Base-by-base conservation (phyloP, 2,797 vertebrate species). In the Danio albolineatus region DNA sequence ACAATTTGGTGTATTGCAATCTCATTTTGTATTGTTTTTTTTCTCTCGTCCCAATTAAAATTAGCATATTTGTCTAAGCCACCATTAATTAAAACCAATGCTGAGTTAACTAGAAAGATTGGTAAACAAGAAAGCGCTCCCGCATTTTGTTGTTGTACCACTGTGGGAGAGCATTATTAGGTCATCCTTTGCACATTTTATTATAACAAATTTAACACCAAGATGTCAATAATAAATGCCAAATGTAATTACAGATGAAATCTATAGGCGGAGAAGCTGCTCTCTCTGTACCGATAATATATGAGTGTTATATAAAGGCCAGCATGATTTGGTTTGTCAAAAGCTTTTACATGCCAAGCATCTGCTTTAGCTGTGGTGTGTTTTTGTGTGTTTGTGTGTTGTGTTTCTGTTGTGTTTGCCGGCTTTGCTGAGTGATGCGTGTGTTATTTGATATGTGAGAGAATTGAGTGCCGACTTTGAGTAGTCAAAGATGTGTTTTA, bases 321-420 rank as follows among this genome's bases (percentile, higher is more conserved):
- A 91, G 88, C 89, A 89, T 88, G 84, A 89, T 82, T 80, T 87
- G 86, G 88, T 80, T 78, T 86, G 65, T 80, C 82, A 71, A 82
- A 87, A 51, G 49, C 44, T 70, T 77, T 62, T 46, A 77, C 41
- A 77, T 48, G 41, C 48, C 43, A 17, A 71, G 67, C 36, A 6
- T 64, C 54, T 88, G 91, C 90, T 90, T 91, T 28, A 90, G 87
- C 87, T 86, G 79, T 90, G 87, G 75, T 82, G 78, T 77, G 21
- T 79, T 59, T 69, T 44, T 76, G 56, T 67, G 48, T 67, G 62
- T 69, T 43, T 60, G 71, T 75, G 53, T 74, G 57, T 62, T 82
- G 80, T 80, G 83, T 81, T 72, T 89, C 82, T 92, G 82, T 81
- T 53, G 71, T 80, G 65, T 81, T 66, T 80, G 51, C 56, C 2